phyloP scores from a whole-genome alignment of 1,140 invertebrate genomes.

The Arctopsyche grandis region DNA sequence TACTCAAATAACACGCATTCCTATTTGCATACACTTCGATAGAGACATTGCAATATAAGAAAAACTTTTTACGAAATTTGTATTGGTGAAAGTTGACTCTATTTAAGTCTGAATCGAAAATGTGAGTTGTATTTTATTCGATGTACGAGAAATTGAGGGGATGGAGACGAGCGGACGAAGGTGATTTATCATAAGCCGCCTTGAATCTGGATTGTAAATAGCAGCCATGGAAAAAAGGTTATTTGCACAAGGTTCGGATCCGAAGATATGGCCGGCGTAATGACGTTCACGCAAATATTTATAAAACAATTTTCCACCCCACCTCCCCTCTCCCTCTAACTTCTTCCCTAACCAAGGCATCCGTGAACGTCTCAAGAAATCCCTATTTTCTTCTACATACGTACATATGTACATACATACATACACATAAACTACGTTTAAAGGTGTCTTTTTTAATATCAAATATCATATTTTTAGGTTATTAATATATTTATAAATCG shows the following conservation, averaged over 20 bases:
- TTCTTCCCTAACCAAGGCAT: constrained; percentile 4
- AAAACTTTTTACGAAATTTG: no score
- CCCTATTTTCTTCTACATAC: not conserved
- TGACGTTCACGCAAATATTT: constrained; percentile 48
- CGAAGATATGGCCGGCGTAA: constrained; percentile 41
- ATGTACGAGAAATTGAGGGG: not conserved
- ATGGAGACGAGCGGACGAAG: not conserved
- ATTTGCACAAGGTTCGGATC: constrained; percentile 28
- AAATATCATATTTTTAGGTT: no score
- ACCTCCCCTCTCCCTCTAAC: not conserved
- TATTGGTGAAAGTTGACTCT: no score
- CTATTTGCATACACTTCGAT: no score
- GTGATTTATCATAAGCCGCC: constrained; percentile 6
- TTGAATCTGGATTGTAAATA: constrained; percentile 7
- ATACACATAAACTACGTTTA: not conserved
- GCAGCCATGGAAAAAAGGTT: constrained; percentile 9
- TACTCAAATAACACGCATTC: no score
- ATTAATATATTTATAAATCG: no score
- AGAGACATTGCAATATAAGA: no score
- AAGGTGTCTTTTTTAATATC: not conserved
- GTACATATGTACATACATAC: not conserved
- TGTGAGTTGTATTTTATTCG: not conserved
- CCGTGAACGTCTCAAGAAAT: constrained; percentile 28
- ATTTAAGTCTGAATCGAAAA: no score
- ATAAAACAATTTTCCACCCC: constrained; percentile 42